These are phyloP conservation scores for Neoitamus cyanurus DNA, from an alignment of 2,888 invertebrate genomes.

Conservation along the genomic window DNA sequence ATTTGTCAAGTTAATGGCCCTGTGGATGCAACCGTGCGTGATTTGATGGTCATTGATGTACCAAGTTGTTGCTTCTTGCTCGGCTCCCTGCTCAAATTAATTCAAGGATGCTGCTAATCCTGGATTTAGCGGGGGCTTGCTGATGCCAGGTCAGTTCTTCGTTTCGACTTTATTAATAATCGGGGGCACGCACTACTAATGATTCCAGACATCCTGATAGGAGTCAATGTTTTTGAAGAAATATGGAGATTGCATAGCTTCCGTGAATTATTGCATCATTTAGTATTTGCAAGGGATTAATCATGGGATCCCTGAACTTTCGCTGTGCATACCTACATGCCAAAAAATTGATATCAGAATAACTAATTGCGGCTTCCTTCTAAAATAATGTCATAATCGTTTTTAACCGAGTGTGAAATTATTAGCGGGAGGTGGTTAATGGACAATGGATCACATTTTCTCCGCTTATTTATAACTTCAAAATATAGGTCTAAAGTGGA, in stretches of 20 bases:
- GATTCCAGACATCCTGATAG: not conserved
- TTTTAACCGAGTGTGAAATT: too few relatives aligned
- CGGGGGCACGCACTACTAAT: not conserved
- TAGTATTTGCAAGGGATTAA: too few relatives aligned
- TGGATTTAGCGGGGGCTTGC: not conserved
- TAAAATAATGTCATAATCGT: too few relatives aligned
- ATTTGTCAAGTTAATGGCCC: slow-evolving; percentile 42
- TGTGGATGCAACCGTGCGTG: slow-evolving; percentile 33
- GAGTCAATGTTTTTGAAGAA: not conserved
- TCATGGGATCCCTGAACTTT: too few relatives aligned
- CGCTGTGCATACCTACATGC: too few relatives aligned
- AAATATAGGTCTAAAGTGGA: too few relatives aligned
- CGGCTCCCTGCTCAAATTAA: slow-evolving; percentile 10
- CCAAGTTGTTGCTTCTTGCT: slow-evolving; percentile 26
- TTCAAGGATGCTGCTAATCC: slow-evolving; percentile 4
- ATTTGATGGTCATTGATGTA: slow-evolving; percentile 11
- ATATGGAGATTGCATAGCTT: not conserved
- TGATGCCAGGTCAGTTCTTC: not conserved
- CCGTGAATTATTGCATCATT: too few relatives aligned
- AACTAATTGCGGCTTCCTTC: too few relatives aligned
- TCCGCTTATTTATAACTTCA: too few relatives aligned
- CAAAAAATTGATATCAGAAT: too few relatives aligned
- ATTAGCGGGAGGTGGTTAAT: too few relatives aligned
- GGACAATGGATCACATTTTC: too few relatives aligned
- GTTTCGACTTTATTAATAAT: not conserved